These are phyloP conservation scores for Sebastes hubbsi DNA, from an alignment of 2,797 vertebrate genomes.

Conservation along the genomic window DNA sequence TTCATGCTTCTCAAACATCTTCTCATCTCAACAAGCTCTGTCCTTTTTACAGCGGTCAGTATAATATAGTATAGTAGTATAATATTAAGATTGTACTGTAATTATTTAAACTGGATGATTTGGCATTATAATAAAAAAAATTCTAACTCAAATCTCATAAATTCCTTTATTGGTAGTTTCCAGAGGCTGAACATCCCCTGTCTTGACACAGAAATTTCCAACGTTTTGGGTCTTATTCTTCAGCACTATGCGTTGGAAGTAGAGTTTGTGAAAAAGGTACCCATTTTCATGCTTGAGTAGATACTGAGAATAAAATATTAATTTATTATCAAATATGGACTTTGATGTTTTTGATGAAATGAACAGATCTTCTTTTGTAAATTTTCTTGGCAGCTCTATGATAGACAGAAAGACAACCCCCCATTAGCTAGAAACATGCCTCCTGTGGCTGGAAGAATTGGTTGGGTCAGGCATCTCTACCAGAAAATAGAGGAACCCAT, in stretches of 20 bases:
- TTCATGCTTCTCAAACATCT: slow-evolving; percentile 80
- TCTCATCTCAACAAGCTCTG: slow-evolving; percentile 82
- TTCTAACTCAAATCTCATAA: not conserved
- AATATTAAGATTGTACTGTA: not conserved
- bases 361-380: not conserved
- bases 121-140: not conserved
- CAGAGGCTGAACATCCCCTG: slow-evolving; percentile 82
- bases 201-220: slow-evolving; percentile 77
- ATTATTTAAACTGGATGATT: not conserved
- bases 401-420: slow-evolving; percentile 79
- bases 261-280: slow-evolving; percentile 82
- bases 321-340: not conserved
- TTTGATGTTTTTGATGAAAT: not conserved
- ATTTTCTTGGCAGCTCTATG: slow-evolving; percentile 75
- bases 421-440: slow-evolving; percentile 84
- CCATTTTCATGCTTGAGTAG: not conserved
- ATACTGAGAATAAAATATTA: not conserved
- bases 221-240: slow-evolving; percentile 76
- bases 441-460: slow-evolving; percentile 84
- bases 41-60: slow-evolving; percentile 83
- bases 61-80: not conserved
- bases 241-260: slow-evolving; percentile 82
- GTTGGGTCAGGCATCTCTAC: slow-evolving; percentile 86
- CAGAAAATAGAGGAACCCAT: slow-evolving; percentile 86
- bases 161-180: slow-evolving; percentile 51